Percentiles rank a stretch among this genome's conserved stretches.
phyloP scores from a whole-genome alignment of 2,888 invertebrate genomes.

The Globia sparganii region DNA sequence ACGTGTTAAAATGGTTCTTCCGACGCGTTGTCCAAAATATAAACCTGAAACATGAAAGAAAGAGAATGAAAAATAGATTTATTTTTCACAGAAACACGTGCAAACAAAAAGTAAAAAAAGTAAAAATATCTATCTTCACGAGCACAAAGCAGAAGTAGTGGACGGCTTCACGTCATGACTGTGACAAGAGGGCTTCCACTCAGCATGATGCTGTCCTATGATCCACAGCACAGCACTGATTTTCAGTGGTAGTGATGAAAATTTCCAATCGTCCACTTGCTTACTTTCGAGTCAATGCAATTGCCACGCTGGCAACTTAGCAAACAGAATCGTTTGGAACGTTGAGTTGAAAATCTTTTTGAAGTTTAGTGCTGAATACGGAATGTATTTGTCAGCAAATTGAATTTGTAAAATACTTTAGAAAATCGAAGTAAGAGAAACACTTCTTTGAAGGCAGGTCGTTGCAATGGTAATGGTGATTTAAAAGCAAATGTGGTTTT shows the following conservation, averaged over 20 bases:
- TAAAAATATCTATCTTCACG: no score
- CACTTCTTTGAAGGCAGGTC: neutral
- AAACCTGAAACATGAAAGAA: neutral
- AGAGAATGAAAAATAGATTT: no score
- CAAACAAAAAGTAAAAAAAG: no score
- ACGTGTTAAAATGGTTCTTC: neutral
- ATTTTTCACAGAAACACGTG: no score
- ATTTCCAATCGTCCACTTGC: neutral
- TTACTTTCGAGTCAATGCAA: neutral
- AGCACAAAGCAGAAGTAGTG: no score
- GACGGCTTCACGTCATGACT: no score
- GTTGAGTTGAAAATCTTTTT: conserved; percentile 26
- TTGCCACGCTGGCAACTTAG: conserved; percentile 4
- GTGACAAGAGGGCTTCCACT: no score
- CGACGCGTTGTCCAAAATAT: neutral
- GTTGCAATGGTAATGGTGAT: neutral
- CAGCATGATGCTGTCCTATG: no score
- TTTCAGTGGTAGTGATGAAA: no score
- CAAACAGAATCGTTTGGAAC: conserved; percentile 7
- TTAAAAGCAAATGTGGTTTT: neutral
- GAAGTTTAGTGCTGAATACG: conserved; percentile 26
- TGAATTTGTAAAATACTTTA: conserved; percentile 27
- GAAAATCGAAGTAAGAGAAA: conserved; percentile 16
- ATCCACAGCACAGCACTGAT: no score
- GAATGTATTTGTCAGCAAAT: conserved; percentile 31